Evolutionary conservation across 2,113 vertebrate genomes (phyloP).

Genomic region (Raphicerus campestris): DNA sequence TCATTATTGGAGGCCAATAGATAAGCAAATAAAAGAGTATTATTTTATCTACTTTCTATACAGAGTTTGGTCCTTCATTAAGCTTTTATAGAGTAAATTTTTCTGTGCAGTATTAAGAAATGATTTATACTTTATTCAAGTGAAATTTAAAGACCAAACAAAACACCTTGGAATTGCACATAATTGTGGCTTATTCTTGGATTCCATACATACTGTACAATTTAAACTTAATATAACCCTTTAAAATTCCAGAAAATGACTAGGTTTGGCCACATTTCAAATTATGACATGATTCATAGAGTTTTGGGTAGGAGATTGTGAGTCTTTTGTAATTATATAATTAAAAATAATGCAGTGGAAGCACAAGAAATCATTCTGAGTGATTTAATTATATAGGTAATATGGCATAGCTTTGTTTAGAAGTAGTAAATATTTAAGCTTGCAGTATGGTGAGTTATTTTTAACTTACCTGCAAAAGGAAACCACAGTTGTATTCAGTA

Average conservation of each 20-base stretch:
- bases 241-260: not conserved
- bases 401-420: not conserved
- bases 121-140: not conserved
- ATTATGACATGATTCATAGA: conserved; percentile 13
- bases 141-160: not conserved
- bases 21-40: not conserved
- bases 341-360: not conserved
- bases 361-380: not conserved
- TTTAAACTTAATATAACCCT: not conserved
- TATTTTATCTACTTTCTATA: not conserved
- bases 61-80: not conserved
- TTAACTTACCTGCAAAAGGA: not conserved
- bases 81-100: not conserved
- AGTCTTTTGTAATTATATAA: conserved; percentile 17
- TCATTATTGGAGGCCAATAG: not conserved
- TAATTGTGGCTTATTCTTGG: not conserved
- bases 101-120: not conserved
- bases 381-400: not conserved
- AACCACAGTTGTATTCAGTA: not conserved
- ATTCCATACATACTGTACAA: not conserved
- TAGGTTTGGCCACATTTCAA: not conserved
- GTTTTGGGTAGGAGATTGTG: not conserved
- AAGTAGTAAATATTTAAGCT: not conserved
- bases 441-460: not conserved
- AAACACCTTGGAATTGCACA: not conserved